Evolutionary conservation across 2,113 vertebrate genomes (phyloP).

Genomic region (Ochotona curzoniae): DNA sequence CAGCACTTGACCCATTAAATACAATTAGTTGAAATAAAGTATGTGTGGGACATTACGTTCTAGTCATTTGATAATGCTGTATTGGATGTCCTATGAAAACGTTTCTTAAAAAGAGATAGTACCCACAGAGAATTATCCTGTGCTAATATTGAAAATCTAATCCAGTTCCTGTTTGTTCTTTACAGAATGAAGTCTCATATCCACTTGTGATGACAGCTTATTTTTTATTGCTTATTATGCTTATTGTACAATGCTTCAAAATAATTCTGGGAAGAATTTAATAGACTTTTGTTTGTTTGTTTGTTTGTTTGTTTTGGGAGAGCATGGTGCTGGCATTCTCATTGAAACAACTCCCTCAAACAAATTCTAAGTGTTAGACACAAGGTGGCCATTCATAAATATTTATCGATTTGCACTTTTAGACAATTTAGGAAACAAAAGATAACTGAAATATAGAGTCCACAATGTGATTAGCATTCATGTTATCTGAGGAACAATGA

Average conservation of each 20-base stretch:
- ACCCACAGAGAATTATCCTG: background rate
- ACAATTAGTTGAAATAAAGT: slow-evolving; percentile 6
- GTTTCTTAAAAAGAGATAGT: slow-evolving; percentile 32
- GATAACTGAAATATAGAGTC: background rate
- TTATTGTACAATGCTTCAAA: background rate
- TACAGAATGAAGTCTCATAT: slow-evolving; percentile 46
- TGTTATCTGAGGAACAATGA: background rate
- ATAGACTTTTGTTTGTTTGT: background rate
- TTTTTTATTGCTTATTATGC: slow-evolving; percentile 7
- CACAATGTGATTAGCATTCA: slow-evolving; percentile 13
- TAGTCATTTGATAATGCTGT: slow-evolving; percentile 19
- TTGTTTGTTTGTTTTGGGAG: too few species aligned
- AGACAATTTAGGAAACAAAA: slow-evolving; percentile 50
- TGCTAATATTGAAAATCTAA: background rate
- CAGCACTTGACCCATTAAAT: background rate
- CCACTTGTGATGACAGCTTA: background rate
- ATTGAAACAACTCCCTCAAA: background rate
- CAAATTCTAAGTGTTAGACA: background rate
- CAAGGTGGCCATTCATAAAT: slow-evolving; percentile 36
- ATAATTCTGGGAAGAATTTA: slow-evolving; percentile 11
- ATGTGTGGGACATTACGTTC: background rate
- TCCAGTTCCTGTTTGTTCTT: background rate
- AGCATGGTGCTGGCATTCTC: background rate
- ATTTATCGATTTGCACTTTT: slow-evolving; percentile 3
- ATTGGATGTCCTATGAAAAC: background rate